Evolutionary conservation across 2,888 invertebrate genomes (phyloP), one percentile per base, ranked within the genome.

Genomic region (Aradus depressus): DNA sequence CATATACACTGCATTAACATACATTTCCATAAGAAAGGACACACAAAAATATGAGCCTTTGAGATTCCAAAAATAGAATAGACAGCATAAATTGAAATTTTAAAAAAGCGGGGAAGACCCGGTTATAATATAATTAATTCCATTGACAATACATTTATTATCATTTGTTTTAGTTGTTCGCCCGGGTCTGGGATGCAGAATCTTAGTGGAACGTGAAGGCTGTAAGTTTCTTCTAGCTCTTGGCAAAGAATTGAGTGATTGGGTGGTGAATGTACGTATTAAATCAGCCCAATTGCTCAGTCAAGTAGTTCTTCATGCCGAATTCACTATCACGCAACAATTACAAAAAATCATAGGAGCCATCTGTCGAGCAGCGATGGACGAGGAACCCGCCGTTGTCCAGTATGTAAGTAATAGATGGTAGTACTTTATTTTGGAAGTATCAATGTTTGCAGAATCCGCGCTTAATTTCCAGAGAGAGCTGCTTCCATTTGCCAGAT

Each of bases 111-210:
- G n/a, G n/a, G n/a, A n/a, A n/a, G n/a, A n/a, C n/a, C n/a, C n/a
- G n/a, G n/a, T n/a, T n/a, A n/a, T n/a, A n/a, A n/a, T n/a, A n/a
- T n/a, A n/a, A n/a, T n/a, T n/a, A n/a, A n/a, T n/a, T n/a, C n/a
- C n/a, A n/a, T n/a, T n/a, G n/a, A n/a, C n/a, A n/a, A n/a, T n/a
- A n/a, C n/a, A n/a, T n/a, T n/a, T n/a, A n/a, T n/a, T n/a, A n/a
- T n/a, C n/a, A n/a, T n/a, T n/a, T 18, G 12, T 38, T 47, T 26
- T 18, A 47, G 81, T 84, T 10, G 70, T 72, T 52, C 75, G 92
- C n/a, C 91, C 92, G 0, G 86, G 85, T 62, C 71, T 92, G 41
- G 63, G 63, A 1, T 95, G 95, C 64, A 77, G 92, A 6, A 73
- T 74, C 2, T 68, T 95, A 43, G 83, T 86, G 0, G 80, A 83